These are phyloP conservation scores for Eulemur albifrons DNA, from an alignment of 2,797 vertebrate genomes.

Conservation along the genomic window DNA sequence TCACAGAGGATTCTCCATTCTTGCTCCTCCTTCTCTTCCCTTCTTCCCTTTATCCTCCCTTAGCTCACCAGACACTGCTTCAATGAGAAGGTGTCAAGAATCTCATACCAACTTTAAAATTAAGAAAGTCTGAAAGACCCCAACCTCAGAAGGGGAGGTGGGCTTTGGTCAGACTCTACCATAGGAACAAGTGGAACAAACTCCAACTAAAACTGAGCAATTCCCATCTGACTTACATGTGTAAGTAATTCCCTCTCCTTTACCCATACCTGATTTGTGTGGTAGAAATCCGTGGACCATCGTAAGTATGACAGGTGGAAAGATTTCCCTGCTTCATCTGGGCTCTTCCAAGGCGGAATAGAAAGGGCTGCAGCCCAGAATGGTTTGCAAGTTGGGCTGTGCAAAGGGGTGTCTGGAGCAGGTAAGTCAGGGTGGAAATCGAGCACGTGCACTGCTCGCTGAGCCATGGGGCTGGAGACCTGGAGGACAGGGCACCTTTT, in stretches of 20 bases:
- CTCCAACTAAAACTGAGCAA: not conserved
- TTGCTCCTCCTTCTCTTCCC: not conserved
- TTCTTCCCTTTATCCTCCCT: not conserved
- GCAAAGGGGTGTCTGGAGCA: not conserved
- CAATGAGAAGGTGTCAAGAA: not conserved
- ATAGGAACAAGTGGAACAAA: slow-evolving; percentile 23
- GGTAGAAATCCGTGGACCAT: not conserved
- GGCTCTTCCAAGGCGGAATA: not conserved
- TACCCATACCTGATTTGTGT: not conserved
- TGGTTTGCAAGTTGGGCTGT: not conserved
- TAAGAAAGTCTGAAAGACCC: not conserved
- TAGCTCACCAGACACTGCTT: not conserved
- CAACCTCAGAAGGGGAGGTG: not conserved
- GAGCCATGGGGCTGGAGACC: not conserved
- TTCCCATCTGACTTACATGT: not conserved
- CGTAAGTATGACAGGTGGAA: not conserved
- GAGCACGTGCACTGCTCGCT: not conserved
- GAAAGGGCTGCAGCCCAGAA: not conserved
- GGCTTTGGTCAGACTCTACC: not conserved
- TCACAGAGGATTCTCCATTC: not conserved
- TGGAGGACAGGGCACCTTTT: not conserved
- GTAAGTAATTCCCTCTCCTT: not conserved
- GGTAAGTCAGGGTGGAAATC: not conserved
- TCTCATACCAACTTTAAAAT: slow-evolving; percentile 1
- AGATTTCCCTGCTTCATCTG: not conserved